Conservation (phyloP, 2,797 vertebrate species). For the Molossus alvarezi region DNA sequence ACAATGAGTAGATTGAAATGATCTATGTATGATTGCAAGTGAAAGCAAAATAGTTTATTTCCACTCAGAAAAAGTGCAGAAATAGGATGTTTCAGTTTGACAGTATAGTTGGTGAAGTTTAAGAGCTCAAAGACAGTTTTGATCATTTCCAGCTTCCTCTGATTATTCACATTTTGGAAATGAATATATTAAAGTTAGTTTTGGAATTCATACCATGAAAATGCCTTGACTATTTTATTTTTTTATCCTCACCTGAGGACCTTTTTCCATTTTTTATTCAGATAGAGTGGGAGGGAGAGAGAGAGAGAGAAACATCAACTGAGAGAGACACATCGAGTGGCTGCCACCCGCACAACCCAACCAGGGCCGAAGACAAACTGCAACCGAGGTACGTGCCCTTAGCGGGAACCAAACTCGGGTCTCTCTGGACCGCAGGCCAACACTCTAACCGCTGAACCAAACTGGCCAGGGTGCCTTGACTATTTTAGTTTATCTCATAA, state of each 20-base stretch:
- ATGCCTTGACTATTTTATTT: constrained; percentile 62
- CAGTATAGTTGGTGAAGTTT: constrained; percentile 55
- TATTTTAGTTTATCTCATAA: constrained; percentile 75
- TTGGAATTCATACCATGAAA: constrained; percentile 55
- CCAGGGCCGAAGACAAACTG: no score
- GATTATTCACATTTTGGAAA: constrained; percentile 46
- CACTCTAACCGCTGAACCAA: no score
- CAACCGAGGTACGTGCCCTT: no score
- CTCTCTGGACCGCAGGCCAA: no score
- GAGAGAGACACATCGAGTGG: no score
- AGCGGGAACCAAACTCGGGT: no score
- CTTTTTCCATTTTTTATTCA: no score
- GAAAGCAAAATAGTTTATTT: constrained; percentile 72
- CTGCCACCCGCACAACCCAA: no score
- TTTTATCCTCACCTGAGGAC: not conserved
- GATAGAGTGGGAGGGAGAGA: no score
- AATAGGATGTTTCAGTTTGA: constrained; percentile 65
- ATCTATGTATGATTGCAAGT: constrained; percentile 73
- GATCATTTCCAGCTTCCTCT: constrained; percentile 49
- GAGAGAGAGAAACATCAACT: no score
- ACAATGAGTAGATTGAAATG: constrained; percentile 79
- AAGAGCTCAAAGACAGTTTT: constrained; percentile 60
- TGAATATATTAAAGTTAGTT: constrained; percentile 64
- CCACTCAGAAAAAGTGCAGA: constrained; percentile 57
- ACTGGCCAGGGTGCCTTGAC: not conserved